Evolutionary conservation across 2,888 invertebrate genomes (phyloP), one percentile per base, ranked within the genome.

Genomic region (Hartigia nigra): DNA sequence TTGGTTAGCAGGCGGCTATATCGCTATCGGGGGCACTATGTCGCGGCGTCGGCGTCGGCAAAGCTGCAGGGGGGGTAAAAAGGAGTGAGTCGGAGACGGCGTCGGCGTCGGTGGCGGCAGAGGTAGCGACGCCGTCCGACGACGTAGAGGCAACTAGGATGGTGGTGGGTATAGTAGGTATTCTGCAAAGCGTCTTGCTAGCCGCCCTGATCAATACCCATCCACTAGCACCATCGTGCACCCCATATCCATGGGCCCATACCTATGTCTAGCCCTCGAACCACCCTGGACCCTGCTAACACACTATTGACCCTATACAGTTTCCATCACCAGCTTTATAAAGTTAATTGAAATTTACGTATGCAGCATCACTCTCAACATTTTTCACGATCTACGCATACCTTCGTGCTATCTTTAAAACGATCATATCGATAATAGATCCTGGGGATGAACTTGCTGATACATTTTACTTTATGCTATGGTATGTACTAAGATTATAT

Each of bases 1-100:
- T 88, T 88, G 87, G 85, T 82, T 85, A 81, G 85, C 84, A 85
- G 84, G 83, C 81, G 86, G 85, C 87, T 88, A 88, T 87, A 88
- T 89, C 87, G 88, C 87, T 87, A 89, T 89, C 87, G 90, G 87
- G 89, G 89, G 90, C 89, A 89, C 90, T 89, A 88, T 89, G 89
- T 89, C 89, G 89, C 87, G 87, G 83, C 86, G 85, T 82, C 85
- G 85, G 85, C 84, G 87, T 78, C 81, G 84, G 82, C 76, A 72
- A 76, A 77, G 78, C 77, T 74, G 78, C 70, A 75, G n/a, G 74
- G 77, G 76, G 74, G 82, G 79, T 82, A 82, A 79, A 82, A 75
- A 34, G 76, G 34, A 55, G 70, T 14, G 79, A 36, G 70, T 36
- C n/a, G 74, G 75, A 31, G 77, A 32, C 79, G 75, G 78, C 32